phyloP scores from a whole-genome alignment of 2,797 vertebrate species.

The Acanthornis magna region DNA sequence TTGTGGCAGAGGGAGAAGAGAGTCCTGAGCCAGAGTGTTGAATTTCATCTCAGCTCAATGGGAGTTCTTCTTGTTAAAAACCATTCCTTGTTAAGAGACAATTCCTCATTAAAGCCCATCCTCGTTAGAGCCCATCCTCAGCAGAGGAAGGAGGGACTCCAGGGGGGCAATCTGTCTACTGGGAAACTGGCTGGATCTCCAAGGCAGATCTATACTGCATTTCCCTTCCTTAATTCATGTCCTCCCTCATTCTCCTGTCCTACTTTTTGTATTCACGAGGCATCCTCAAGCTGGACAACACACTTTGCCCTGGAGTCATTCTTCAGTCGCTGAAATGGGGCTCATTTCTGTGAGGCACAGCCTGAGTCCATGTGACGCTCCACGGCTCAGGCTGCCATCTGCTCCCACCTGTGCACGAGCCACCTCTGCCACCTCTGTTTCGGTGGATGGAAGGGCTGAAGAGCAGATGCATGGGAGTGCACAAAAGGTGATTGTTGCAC shows the following conservation, averaged over 20 bases:
- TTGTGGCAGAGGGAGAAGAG: background rate
- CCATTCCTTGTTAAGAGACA: background rate
- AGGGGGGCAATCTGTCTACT: background rate
- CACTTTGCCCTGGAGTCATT: background rate
- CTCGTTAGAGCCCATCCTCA: background rate
- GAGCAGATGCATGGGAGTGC: background rate
- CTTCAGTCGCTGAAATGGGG: background rate
- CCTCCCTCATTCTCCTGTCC: background rate
- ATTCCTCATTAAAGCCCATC: background rate
- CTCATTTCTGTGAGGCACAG: background rate
- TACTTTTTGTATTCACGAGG: background rate
- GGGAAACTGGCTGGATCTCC: background rate
- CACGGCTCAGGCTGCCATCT: background rate
- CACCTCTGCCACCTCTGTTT: background rate
- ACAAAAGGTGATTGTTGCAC: background rate
- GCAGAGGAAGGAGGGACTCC: background rate
- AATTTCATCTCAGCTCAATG: background rate
- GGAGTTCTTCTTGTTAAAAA: background rate
- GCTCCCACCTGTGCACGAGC: background rate
- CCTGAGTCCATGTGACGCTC: rapidly evolving
- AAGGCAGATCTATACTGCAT: background rate
- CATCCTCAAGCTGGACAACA: background rate
- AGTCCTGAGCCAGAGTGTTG: background rate
- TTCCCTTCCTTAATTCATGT: background rate
- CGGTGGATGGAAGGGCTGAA: background rate